Percentiles rank a stretch among this genome's conserved stretches.
phyloP scores from a whole-genome alignment of 2,113 vertebrate species.

The Albula goreensis region DNA sequence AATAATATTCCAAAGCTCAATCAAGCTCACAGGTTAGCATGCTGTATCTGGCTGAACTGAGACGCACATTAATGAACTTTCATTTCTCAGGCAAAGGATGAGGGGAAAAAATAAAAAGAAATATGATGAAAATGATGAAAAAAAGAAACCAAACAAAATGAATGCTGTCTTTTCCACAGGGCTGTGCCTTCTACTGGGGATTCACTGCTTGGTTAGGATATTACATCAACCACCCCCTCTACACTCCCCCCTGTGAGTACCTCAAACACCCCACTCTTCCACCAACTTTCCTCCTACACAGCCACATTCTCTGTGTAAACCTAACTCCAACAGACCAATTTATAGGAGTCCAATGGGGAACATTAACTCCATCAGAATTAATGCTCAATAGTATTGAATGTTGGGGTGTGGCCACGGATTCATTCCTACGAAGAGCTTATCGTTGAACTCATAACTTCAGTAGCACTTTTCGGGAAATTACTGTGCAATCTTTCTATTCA shows the following conservation, averaged over 20 bases:
- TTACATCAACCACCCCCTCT: constrained; percentile 76
- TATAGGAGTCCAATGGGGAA: too few species aligned
- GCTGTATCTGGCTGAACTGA: constrained; percentile 47
- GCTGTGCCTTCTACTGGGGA: constrained; percentile 75
- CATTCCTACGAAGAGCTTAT: neutral
- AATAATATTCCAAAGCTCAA: constrained; percentile 45
- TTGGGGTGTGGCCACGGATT: neutral
- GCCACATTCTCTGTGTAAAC: too few species aligned
- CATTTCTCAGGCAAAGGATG: neutral
- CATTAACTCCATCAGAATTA: too few species aligned
- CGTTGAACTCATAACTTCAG: neutral
- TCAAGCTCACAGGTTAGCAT: constrained; percentile 55
- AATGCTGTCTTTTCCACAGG: constrained; percentile 55
- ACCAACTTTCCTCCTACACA: neutral
- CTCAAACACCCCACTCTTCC: neutral
- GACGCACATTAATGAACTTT: constrained; percentile 50
- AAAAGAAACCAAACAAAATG: neutral
- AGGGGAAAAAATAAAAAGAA: neutral
- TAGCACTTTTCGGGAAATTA: too few species aligned
- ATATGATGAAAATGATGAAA: constrained; percentile 23
- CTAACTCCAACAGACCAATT: too few species aligned
- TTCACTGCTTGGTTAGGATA: constrained; percentile 75
- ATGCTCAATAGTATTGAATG: neutral
- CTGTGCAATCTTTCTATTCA: too few species aligned
- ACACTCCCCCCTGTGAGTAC: constrained; percentile 75